phyloP scores from a whole-genome alignment of 2,797 vertebrate species.

The Schizopygopsis malacanthus region DNA sequence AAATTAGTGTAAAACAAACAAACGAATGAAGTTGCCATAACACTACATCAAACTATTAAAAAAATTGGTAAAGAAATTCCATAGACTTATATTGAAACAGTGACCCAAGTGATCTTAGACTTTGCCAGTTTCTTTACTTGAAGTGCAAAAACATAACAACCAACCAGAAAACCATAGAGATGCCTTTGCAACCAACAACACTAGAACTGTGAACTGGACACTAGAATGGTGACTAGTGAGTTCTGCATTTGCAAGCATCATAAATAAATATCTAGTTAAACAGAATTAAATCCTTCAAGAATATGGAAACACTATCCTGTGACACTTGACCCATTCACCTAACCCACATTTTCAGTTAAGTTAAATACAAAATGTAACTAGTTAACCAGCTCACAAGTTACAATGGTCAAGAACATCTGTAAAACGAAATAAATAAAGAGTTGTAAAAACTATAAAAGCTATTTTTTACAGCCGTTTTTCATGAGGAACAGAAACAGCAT shows the following conservation, averaged over 20 bases:
- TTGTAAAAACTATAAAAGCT: background rate
- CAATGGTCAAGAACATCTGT: background rate
- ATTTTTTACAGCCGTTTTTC: background rate
- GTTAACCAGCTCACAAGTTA: slow-evolving; percentile 32
- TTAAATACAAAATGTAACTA: slow-evolving; percentile 34
- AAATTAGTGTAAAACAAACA: background rate
- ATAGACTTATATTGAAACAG: background rate
- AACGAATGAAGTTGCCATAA: background rate
- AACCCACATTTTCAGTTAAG: background rate
- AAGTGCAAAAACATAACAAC: background rate
- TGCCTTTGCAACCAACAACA: background rate
- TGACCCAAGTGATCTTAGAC: background rate
- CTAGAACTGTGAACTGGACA: background rate
- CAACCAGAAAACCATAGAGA: background rate
- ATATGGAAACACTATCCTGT: background rate
- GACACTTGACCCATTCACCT: background rate
- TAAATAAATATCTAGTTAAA: background rate
- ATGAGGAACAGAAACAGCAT: background rate
- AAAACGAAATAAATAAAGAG: background rate
- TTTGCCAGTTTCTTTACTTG: background rate
- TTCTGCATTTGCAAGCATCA: background rate
- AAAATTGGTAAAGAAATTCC: background rate
- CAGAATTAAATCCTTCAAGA: background rate
- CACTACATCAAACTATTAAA: background rate
- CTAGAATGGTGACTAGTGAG: background rate